A percentile compares a stretch with the other conserved stretches of the same genome.
Evolutionary conservation across 2,113 vertebrate genomes (phyloP).

Genomic region (Meriones unguiculatus): DNA sequence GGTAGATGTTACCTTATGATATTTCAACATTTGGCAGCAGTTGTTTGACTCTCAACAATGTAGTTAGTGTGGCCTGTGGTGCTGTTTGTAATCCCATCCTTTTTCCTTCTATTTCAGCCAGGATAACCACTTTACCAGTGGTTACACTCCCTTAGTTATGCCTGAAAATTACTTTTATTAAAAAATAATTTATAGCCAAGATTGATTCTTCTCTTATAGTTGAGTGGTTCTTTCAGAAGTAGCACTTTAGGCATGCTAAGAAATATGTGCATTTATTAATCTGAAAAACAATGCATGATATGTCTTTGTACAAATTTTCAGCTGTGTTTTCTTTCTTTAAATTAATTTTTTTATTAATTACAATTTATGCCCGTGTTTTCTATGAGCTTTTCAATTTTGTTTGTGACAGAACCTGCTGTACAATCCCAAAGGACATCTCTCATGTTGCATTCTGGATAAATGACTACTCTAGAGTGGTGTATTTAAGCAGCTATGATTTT

Average conservation of each 20-base stretch:
- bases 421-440: constrained; percentile 2
- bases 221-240: constrained; percentile 29
- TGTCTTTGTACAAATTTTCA: constrained; percentile 38
- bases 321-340: not conserved
- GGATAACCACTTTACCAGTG: not conserved
- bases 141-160: constrained; percentile 25
- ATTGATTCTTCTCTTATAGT: constrained; percentile 45
- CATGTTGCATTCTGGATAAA: constrained; percentile 44
- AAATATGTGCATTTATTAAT: constrained; percentile 36
- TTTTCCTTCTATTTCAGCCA: not conserved
- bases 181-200: constrained; percentile 26
- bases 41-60: constrained; percentile 35
- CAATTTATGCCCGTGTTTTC: not conserved
- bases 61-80: not conserved
- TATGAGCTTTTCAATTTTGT: not conserved
- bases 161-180: constrained; percentile 31
- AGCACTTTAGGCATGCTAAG: constrained; percentile 51
- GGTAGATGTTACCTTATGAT: constrained; percentile 24
- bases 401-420: not conserved
- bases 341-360: too few relatives aligned
- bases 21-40: not conserved
- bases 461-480: not conserved
- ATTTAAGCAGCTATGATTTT: constrained; percentile 36
- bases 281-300: not conserved
- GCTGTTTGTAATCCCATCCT: not conserved